These are phyloP conservation scores for Musca vetustissima DNA, from an alignment of 1,140 invertebrate species.

Conservation along the genomic window DNA sequence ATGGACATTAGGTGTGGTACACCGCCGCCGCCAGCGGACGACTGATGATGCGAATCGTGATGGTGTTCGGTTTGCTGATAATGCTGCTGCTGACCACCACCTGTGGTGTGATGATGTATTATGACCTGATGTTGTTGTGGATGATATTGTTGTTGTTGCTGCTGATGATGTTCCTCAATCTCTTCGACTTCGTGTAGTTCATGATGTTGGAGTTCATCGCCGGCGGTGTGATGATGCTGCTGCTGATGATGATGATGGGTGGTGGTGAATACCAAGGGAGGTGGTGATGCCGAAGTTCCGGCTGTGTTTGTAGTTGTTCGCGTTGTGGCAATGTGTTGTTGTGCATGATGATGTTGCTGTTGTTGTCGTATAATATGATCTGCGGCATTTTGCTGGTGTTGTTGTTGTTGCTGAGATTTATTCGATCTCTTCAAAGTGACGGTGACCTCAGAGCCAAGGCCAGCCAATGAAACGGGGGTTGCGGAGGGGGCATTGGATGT, in stretches of 20 bases:
- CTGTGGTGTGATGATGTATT: background rate
- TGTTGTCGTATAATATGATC: conserved; percentile 54
- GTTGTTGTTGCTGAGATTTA: conserved; percentile 30
- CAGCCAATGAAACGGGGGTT: conserved; percentile 49
- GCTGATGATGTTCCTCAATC: conserved; percentile 32
- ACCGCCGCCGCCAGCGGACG: conserved; percentile 4
- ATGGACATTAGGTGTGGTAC: conserved; percentile 4
- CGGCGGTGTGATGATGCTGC: too few species aligned
- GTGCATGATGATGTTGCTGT: conserved; percentile 37
- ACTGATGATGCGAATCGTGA: conserved; percentile 29
- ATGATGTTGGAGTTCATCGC: conserved; percentile 13
- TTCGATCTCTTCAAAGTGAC: conserved; percentile 50
- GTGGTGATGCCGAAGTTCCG: conserved; percentile 31
- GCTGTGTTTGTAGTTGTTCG: conserved; percentile 30
- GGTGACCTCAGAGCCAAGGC: conserved; percentile 52
- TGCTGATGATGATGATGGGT: conserved; percentile 19
- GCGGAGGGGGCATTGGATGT: conserved; percentile 16
- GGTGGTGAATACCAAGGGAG: conserved; percentile 31
- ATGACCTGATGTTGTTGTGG: conserved; percentile 29
- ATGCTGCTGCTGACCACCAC: conserved; percentile 31
- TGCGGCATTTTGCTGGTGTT: conserved; percentile 33
- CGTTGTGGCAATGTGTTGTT: conserved; percentile 20
- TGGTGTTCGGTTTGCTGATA: conserved; percentile 42
- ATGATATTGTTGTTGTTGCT: conserved; percentile 44
- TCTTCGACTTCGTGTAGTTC: conserved; percentile 23